Evolutionary conservation across 2,797 vertebrate species (phyloP), one percentile per base, ranked within the genome.

Genomic region (Coregonus suidteri): DNA sequence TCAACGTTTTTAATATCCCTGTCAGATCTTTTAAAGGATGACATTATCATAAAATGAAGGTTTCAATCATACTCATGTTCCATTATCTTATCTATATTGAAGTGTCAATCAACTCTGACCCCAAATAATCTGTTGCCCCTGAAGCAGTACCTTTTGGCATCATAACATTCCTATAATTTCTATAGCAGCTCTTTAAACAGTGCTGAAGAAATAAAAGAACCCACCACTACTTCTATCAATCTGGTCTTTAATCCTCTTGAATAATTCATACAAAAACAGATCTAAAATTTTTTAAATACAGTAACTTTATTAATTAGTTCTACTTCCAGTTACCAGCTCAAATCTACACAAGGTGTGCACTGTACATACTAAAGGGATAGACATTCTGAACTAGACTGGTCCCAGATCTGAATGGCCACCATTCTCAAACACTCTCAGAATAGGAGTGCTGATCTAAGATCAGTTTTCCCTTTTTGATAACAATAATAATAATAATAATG

Each of bases 281-380:
- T 80, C 37, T 74, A 83, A 83, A 85, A 85, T 81, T 89, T 82
- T 54, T 56, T 25, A 51, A 85, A 90, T 89, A 83, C 80, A 85
- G 74, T 76, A 86, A 86, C 83, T 92, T 93, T 91, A 95, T 94
- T 94, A 92, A 94, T 90, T 78, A 88, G 82, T 92, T 88, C 90
- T 90, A 86, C 85, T 87, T 90, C 84, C 86, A 90, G 83, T 87
- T 81, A 64, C 25, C 59, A 11, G n/a, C n/a, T 7, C 56, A 20
- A 20, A 62, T 30, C 59, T 64, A 64, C 59, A 64, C 25, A 64
- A 47, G 41, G 59, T 64, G 59, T 64, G 16, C 11, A 30, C 59
- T 64, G 59, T 64, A 25, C 20, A 64, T 20, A 64, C 20, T 25
- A 25, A 64, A 64, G 20, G 20, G 7, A 64, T 25, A 11, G 9